phyloP scores from a whole-genome alignment of 2,888 invertebrate genomes.

The Labia minor region DNA sequence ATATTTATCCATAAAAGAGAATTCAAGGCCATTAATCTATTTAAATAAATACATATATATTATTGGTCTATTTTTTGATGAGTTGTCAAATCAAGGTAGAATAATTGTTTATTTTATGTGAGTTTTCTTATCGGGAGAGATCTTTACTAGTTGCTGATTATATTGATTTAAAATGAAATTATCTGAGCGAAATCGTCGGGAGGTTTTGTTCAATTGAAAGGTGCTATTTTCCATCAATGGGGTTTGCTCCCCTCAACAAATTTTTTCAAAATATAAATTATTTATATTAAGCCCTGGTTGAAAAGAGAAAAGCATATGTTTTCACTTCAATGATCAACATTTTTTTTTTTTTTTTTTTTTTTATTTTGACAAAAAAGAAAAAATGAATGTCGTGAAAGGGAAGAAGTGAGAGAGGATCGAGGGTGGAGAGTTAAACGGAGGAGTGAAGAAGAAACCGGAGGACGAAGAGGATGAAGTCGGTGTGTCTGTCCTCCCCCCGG shows the following conservation, averaged over 20 bases:
- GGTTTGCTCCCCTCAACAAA: not conserved
- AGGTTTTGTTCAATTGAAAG: not conserved
- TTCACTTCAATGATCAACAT: constrained; percentile 7
- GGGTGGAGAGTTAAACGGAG: not conserved
- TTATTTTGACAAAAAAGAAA: not conserved
- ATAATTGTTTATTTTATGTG: too few relatives aligned
- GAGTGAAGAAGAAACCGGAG: not conserved
- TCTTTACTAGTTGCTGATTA: too few relatives aligned
- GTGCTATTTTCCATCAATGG: not conserved
- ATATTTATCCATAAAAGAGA: too few relatives aligned
- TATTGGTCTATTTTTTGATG: too few relatives aligned
- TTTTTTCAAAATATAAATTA: constrained; percentile 13
- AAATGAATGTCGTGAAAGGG: constrained; percentile 6
- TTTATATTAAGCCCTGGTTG: not conserved
- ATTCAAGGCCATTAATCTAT: too few relatives aligned
- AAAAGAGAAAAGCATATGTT: not conserved
- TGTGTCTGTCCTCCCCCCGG: constrained; percentile 1
- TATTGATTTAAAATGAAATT: too few relatives aligned
- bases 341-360: too few relatives aligned
- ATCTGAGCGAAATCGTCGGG: too few relatives aligned
- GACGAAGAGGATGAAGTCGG: not conserved
- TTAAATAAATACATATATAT: too few relatives aligned
- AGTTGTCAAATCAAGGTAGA: too few relatives aligned
- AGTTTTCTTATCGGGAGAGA: too few relatives aligned
- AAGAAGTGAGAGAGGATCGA: not conserved